phyloP scores from a whole-genome alignment of 92 coral and sea anemone species.

The Actinernus sp. region DNA sequence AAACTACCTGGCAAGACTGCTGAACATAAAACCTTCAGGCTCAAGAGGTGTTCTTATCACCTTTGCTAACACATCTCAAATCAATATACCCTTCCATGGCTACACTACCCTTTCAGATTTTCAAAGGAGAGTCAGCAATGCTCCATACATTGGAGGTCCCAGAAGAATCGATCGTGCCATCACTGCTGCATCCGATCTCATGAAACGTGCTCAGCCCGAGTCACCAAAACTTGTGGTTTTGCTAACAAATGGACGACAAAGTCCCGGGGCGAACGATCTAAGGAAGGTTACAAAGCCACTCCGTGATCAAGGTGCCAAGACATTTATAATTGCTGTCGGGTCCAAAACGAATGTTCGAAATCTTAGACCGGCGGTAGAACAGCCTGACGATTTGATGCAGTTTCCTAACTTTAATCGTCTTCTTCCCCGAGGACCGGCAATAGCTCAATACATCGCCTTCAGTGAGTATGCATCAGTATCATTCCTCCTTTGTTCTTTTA shows the following conservation, averaged over 20 bases:
- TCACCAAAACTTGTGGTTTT: constrained; percentile 77
- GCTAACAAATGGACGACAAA: constrained; percentile 66
- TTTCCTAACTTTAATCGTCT: constrained; percentile 11
- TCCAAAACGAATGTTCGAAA: constrained; percentile 9
- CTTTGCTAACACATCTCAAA: constrained; percentile 40
- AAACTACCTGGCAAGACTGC: constrained; percentile 50
- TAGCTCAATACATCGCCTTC: constrained; percentile 8
- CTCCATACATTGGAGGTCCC: constrained; percentile 48
- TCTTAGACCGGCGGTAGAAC: constrained; percentile 27
- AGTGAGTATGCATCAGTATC: constrained; percentile 5
- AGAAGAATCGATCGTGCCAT: constrained; percentile 72
- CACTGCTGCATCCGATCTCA: constrained; percentile 44
- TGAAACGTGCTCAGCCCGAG: constrained; percentile 53
- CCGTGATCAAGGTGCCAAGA: constrained; percentile 60
- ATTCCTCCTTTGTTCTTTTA: neutral
- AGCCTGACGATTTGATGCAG: constrained; percentile 28
- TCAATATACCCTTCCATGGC: constrained; percentile 52
- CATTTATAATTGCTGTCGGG: constrained; percentile 67
- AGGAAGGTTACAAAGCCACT: constrained; percentile 44
- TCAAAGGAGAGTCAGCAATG: constrained; percentile 33
- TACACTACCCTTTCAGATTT: constrained; percentile 35
- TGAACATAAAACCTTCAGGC: constrained; percentile 47
- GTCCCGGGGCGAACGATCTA: constrained; percentile 19
- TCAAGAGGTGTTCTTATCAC: constrained; percentile 69
- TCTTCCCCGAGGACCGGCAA: constrained; percentile 15